These are phyloP conservation scores for Hyppa rectilinea DNA, from an alignment of 2,888 invertebrate species.

Conservation along the genomic window DNA sequence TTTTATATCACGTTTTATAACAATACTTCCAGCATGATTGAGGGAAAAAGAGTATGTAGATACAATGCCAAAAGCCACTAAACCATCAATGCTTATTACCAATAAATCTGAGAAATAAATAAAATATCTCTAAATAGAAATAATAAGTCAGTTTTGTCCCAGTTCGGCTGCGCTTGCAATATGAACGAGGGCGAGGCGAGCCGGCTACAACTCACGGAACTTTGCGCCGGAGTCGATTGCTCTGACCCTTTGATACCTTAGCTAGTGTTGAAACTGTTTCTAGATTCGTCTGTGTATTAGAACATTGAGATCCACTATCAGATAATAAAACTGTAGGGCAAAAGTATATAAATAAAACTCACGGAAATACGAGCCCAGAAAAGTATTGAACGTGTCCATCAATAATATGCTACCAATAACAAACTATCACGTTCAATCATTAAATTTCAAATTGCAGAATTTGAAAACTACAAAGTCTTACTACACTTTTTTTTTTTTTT, in stretches of 20 bases:
- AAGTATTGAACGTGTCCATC: not conserved
- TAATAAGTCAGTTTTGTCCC: slow-evolving; percentile 48
- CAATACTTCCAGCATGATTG: not conserved
- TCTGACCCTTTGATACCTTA: slow-evolving; percentile 39
- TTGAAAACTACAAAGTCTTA: too few species aligned
- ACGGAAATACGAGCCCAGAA: not conserved
- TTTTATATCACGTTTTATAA: too few species aligned
- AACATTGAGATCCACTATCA: too few species aligned
- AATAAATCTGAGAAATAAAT: slow-evolving; percentile 27
- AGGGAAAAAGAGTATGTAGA: not conserved
- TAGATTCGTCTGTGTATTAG: slow-evolving; percentile 24
- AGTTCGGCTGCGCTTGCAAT: slow-evolving; percentile 39
- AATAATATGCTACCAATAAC: not conserved
- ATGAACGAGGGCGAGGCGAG: slow-evolving; percentile 64
- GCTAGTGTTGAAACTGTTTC: not conserved
- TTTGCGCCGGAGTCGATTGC: slow-evolving; percentile 40
- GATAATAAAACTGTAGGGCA: not conserved
- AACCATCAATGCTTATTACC: not conserved
- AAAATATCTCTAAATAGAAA: slow-evolving; percentile 29
- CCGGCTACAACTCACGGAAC: slow-evolving; percentile 59
- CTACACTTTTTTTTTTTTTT: too few species aligned
- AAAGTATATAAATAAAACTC: not conserved
- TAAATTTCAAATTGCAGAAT: too few species aligned
- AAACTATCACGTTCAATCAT: not conserved
- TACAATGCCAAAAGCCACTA: not conserved